Evolutionary conservation across 1,140 invertebrate genomes (phyloP).

Genomic region (Myzus persicae): DNA sequence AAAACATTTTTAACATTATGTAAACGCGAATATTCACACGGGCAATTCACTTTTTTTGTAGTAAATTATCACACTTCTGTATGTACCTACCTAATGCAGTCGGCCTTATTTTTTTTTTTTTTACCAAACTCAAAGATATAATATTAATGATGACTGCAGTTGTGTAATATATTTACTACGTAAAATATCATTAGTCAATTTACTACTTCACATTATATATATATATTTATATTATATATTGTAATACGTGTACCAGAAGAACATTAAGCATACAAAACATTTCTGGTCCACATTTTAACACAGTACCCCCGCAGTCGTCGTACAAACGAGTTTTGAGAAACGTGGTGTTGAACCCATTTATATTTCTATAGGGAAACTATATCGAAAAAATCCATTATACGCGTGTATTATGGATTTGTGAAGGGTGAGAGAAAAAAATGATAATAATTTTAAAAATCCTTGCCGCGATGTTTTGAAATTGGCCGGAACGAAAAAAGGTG

Average conservation of each 20-base stretch:
- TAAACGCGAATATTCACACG: background rate
- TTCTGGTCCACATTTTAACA: background rate
- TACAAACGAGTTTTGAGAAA: constrained; percentile 13
- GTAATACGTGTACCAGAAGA: background rate
- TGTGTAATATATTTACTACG: background rate
- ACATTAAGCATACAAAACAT: background rate
- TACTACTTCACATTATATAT: background rate
- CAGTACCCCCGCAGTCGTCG: background rate
- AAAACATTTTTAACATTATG: background rate
- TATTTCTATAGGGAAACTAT: constrained; percentile 9
- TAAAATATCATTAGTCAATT: constrained; percentile 1
- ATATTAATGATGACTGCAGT: background rate
- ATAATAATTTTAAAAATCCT: constrained; percentile 42
- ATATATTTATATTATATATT: background rate
- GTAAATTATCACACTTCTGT: background rate
- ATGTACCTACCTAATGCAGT: background rate
- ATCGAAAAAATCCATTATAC: constrained; percentile 42
- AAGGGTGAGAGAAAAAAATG: background rate
- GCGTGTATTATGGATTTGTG: constrained; percentile 9
- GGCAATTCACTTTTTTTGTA: background rate
- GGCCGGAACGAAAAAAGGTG: constrained; percentile 45
- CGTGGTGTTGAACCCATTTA: constrained; percentile 28
- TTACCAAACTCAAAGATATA: background rate
- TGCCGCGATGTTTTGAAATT: background rate
- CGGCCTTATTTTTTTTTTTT: background rate